Evolutionary conservation across 1,140 invertebrate species (phyloP).

Genomic region (Papilio polyxenes): DNA sequence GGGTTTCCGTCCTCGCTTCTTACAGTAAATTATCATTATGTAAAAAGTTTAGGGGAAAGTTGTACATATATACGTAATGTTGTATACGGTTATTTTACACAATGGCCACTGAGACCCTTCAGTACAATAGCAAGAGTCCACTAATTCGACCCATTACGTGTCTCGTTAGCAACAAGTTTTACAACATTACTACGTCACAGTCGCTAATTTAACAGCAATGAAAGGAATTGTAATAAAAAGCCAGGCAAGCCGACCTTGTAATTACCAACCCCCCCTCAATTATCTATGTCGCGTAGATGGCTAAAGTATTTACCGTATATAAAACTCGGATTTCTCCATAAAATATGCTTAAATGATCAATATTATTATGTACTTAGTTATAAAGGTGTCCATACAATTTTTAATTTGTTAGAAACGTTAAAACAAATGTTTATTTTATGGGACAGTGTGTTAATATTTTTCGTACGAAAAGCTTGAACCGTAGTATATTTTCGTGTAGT

Average conservation of each 20-base stretch:
- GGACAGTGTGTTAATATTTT: no score
- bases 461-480: no score
- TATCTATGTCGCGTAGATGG: background rate
- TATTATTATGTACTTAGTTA: no score
- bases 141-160: background rate
- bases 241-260: background rate
- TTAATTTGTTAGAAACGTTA: no score
- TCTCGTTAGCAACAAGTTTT: constrained; percentile 7
- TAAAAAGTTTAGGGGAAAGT: constrained; percentile 8
- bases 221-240: background rate
- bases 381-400: no score
- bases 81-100: constrained; percentile 4
- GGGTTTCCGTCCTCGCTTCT: background rate
- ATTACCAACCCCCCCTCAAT: background rate
- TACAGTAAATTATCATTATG: constrained; percentile 24
- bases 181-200: background rate
- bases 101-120: background rate
- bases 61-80: background rate
- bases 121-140: background rate
- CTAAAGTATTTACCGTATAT: background rate
- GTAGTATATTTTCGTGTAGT: no score
- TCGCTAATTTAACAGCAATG: background rate
- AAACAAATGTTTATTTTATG: no score
- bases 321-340: background rate
- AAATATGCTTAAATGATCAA: no score